Percentiles rank a stretch among this genome's conserved stretches.
Conservation (phyloP, 1,140 invertebrate species). For the Drosophila rufa region DNA sequence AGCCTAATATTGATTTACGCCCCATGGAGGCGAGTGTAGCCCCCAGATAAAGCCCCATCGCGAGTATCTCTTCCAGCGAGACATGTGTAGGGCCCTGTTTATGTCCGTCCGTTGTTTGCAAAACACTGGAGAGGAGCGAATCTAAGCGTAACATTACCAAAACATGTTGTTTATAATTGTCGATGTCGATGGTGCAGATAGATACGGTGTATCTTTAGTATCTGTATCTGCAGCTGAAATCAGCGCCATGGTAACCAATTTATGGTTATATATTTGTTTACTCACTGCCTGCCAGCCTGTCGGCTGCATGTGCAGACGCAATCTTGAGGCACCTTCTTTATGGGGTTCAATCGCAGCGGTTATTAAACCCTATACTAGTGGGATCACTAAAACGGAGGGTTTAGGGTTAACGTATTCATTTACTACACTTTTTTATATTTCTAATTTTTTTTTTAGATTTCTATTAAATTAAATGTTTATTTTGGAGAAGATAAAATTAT, state of each 20-base stretch:
- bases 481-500: too few relatives aligned
- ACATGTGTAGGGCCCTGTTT: conserved; percentile 22
- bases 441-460: too few relatives aligned
- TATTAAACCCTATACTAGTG: not conserved
- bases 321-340: conserved; percentile 1
- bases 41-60: conserved; percentile 40
- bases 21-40: conserved; percentile 30
- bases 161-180: conserved; percentile 74
- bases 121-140: conserved; percentile 26
- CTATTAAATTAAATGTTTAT: not conserved
- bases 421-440: not conserved
- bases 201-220: conserved; percentile 15
- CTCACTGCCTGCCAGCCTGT: conserved; percentile 9
- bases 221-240: conserved; percentile 54
- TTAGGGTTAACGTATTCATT: not conserved
- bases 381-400: not conserved
- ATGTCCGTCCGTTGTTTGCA: conserved; percentile 42
- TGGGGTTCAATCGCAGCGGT: not conserved
- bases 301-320: conserved; percentile 39
- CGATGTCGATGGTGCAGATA: conserved; percentile 37
- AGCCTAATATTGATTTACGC: conserved; percentile 77
- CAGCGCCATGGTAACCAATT: conserved; percentile 62
- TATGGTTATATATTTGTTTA: conserved; percentile 64
- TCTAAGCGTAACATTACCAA: conserved; percentile 68
- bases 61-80: not conserved